Evolutionary conservation across 2,888 invertebrate genomes (phyloP).

Genomic region (Calameuta idolon): DNA sequence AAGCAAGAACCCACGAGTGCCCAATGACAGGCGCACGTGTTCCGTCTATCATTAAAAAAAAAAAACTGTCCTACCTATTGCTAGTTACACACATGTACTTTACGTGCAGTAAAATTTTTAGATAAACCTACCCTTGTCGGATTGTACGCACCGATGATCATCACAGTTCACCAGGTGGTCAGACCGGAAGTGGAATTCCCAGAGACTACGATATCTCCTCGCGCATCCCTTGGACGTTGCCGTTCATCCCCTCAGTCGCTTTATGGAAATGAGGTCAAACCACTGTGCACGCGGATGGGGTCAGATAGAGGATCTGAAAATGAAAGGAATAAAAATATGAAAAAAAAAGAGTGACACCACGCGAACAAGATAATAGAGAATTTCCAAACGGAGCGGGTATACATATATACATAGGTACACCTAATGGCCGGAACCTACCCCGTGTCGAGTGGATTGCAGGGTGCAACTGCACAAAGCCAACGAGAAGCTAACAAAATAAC

Average conservation of each 20-base stretch:
- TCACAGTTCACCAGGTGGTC: slow-evolving; percentile 52
- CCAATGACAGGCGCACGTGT: neutral
- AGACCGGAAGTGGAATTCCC: slow-evolving; percentile 58
- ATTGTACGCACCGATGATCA: slow-evolving; percentile 37
- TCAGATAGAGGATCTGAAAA: slow-evolving; percentile 27
- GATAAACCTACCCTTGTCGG: slow-evolving; percentile 6
- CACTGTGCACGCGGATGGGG: slow-evolving; percentile 37
- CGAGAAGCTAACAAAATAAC: slow-evolving; percentile 44
- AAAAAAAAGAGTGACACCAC: slow-evolving; percentile 26
- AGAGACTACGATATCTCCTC: slow-evolving; percentile 39
- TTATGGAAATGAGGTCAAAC: slow-evolving; percentile 57
- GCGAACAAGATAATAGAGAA: slow-evolving; percentile 37
- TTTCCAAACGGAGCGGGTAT: slow-evolving; percentile 3
- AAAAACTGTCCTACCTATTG: neutral
- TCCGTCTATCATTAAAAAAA: neutral
- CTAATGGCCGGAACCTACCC: slow-evolving; percentile 12
- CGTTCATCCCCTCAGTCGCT: slow-evolving; percentile 25
- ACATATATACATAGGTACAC: neutral
- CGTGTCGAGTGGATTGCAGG: slow-evolving; percentile 31
- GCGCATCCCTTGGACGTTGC: slow-evolving; percentile 9
- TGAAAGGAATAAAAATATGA: slow-evolving; percentile 15
- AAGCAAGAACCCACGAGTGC: neutral
- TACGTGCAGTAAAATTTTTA: neutral
- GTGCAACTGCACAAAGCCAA: slow-evolving; percentile 28
- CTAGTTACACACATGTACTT: neutral